These are phyloP conservation scores for Anorthoa munda DNA, from an alignment of 2,888 invertebrate species.

Conservation along the genomic window DNA sequence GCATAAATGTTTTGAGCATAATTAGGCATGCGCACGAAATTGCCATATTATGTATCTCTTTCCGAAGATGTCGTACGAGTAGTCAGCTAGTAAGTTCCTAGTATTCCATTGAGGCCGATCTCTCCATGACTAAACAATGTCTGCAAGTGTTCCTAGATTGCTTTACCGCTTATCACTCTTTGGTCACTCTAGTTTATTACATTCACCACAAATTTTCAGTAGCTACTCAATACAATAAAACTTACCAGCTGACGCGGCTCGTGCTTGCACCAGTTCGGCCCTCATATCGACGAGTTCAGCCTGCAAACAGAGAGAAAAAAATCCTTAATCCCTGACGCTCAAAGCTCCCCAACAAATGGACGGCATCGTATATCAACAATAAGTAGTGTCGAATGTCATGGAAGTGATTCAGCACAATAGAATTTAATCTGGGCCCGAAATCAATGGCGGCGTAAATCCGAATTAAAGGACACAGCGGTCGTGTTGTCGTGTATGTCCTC, in stretches of 20 bases:
- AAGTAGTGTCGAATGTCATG: slow-evolving; percentile 80
- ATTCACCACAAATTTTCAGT: not conserved
- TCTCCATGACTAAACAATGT: slow-evolving; percentile 22
- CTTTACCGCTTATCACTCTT: slow-evolving; percentile 8
- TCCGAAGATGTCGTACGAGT: slow-evolving; percentile 7
- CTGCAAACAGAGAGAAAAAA: slow-evolving; percentile 87
- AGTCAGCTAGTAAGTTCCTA: slow-evolving; percentile 8
- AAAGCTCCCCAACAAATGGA: slow-evolving; percentile 70
- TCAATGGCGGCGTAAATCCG: slow-evolving; percentile 84
- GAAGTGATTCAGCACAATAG: slow-evolving; percentile 81
- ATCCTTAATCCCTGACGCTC: slow-evolving; percentile 65
- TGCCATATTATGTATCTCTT: slow-evolving; percentile 3
- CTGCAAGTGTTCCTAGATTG: slow-evolving; percentile 26
- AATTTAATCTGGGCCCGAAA: slow-evolving; percentile 79
- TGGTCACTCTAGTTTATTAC: not conserved
- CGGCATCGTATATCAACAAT: slow-evolving; percentile 79
- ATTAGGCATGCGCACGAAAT: slow-evolving; percentile 41
- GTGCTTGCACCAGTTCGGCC: slow-evolving; percentile 93
- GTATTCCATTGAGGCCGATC: slow-evolving; percentile 12
- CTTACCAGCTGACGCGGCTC: slow-evolving; percentile 88
- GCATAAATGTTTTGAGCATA: slow-evolving; percentile 5
- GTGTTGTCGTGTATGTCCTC: slow-evolving; percentile 59
- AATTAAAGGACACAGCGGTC: slow-evolving; percentile 78
- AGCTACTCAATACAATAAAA: slow-evolving; percentile 1
- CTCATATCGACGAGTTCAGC: slow-evolving; percentile 95